A percentile compares a stretch with the other conserved stretches of the same genome.
Conservation (phyloP, 2,888 invertebrate genomes). For the Hedychridium roseum region DNA sequence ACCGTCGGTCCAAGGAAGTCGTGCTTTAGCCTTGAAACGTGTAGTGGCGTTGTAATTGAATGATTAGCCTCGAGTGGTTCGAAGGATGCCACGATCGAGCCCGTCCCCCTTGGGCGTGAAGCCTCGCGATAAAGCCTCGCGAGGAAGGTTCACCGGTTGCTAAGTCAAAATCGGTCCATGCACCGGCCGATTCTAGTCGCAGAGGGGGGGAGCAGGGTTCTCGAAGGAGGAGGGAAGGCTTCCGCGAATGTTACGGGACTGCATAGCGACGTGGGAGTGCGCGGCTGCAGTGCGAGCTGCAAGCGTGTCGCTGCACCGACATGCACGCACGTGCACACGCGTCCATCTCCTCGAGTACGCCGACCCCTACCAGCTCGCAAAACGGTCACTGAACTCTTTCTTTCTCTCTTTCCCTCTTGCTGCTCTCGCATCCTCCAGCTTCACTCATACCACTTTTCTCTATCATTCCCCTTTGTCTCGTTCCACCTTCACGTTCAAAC, state of each 20-base stretch:
- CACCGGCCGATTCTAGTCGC: conserved; percentile 2
- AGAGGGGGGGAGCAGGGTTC: conserved; percentile 10
- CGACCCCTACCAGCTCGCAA: conserved; percentile 57
- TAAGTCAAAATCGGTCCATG: conserved; percentile 36
- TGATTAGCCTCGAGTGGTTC: too few relatives aligned
- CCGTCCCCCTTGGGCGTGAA: too few relatives aligned
- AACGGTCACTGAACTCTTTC: conserved; percentile 50
- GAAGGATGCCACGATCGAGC: too few relatives aligned
- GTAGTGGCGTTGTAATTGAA: too few relatives aligned
- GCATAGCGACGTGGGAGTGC: conserved; percentile 63
- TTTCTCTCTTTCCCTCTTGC: conserved; percentile 4
- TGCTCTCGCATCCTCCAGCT: neutral
- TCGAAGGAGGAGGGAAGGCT: conserved; percentile 35
- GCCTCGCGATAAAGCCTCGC: too few relatives aligned
- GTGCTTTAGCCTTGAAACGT: too few relatives aligned
- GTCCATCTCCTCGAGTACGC: conserved; percentile 53
- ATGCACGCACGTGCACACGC: conserved; percentile 45
- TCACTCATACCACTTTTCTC: conserved; percentile 3
- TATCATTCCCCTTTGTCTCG: neutral
- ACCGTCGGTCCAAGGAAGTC: too few relatives aligned
- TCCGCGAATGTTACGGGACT: conserved; percentile 64
- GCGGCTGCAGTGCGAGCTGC: conserved; percentile 40
- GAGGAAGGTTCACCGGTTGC: conserved; percentile 34
- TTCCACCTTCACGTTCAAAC: neutral
- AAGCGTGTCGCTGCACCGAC: conserved; percentile 35